Conservation (phyloP, 1,140 invertebrate genomes). For the Neodiprion fabricii region DNA sequence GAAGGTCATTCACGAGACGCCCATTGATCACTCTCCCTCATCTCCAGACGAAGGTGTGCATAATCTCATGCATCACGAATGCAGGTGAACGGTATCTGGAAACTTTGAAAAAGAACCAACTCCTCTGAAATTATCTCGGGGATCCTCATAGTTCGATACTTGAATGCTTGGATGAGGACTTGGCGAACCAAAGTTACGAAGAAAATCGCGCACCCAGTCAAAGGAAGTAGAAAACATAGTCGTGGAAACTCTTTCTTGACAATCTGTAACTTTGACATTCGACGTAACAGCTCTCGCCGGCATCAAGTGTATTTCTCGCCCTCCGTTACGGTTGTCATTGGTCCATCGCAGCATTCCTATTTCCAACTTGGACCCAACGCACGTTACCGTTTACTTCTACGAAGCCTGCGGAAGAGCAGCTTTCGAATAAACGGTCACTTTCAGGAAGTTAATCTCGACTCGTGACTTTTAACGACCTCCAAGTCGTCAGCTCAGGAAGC, state of each 20-base stretch:
- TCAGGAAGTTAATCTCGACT: not conserved
- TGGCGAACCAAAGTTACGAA: not conserved
- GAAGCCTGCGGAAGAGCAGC: constrained; percentile 31
- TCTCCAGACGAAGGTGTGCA: no score
- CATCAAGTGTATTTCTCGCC: constrained; percentile 26
- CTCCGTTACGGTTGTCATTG: not conserved
- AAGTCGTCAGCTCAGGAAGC: not conserved
- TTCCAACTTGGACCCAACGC: constrained; percentile 12
- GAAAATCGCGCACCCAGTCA: not conserved
- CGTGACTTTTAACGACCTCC: not conserved
- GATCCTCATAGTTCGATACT: no score
- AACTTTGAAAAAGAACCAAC: no score
- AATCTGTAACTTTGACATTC: constrained; percentile 45
- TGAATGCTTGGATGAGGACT: not conserved
- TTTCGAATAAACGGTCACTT: constrained; percentile 41
- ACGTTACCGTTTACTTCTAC: constrained; percentile 26
- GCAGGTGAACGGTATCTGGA: no score
- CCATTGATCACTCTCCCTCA: no score
- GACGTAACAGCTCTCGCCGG: constrained; percentile 38
- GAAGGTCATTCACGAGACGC: no score
- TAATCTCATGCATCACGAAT: no score
- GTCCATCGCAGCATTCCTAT: not conserved
- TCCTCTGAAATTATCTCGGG: no score
- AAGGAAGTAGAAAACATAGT: constrained; percentile 13
- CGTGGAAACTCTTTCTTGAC: constrained; percentile 31